A percentile compares a stretch with the other conserved stretches of the same genome.
Evolutionary conservation across 2,797 vertebrate species (phyloP).

Genomic region (Cheirogaleus major): DNA sequence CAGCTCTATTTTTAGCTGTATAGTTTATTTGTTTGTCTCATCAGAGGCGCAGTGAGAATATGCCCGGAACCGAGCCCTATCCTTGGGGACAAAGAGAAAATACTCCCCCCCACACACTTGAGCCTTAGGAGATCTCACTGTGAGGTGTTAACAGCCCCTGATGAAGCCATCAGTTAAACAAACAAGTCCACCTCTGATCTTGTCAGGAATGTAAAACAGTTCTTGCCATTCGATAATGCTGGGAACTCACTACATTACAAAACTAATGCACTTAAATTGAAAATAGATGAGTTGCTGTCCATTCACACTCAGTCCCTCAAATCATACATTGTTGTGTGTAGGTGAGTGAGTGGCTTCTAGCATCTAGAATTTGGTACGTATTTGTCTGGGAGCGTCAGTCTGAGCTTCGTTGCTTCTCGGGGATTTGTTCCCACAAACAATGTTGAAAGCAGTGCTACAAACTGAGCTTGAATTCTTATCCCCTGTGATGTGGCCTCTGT

Average conservation of each 20-base stretch:
- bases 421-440: neutral
- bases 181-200: neutral
- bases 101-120: neutral
- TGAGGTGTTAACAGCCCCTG: conserved; percentile 20
- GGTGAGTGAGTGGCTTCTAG: neutral
- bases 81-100: conserved; percentile 23
- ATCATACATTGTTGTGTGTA: neutral
- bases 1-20: neutral
- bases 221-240: neutral
- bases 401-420: neutral
- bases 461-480: neutral
- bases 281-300: neutral
- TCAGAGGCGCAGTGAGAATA: neutral
- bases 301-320: neutral
- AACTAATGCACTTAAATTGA: neutral
- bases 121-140: neutral
- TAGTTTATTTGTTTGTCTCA: conserved; percentile 42
- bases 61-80: neutral
- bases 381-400: neutral
- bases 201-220: neutral
- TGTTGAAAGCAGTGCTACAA: neutral
- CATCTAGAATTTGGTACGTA: neutral
- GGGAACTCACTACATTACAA: neutral
- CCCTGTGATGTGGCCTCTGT: neutral
- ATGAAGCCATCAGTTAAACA: conserved; percentile 26